These are phyloP conservation scores for Pelagia noctiluca DNA, from an alignment of 30 jellyfish, hydroid and myxozoan genomes.

Conservation along the genomic window DNA sequence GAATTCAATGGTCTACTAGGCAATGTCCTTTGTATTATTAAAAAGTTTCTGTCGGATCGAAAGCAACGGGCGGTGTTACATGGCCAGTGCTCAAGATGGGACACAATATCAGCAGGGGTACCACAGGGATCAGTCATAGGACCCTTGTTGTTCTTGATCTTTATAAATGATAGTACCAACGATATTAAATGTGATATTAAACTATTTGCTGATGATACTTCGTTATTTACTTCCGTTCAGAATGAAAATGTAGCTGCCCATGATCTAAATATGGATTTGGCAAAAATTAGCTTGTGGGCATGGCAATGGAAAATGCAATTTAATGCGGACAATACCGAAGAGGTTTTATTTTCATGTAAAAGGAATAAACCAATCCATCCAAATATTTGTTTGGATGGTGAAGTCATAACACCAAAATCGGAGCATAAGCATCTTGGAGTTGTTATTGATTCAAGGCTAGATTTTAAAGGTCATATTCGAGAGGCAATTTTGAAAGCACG, in stretches of 20 bases:
- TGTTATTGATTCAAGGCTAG: too few relatives aligned
- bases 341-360: too few relatives aligned
- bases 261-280: slow-evolving; percentile 48
- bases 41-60: slow-evolving; percentile 49
- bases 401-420: too few relatives aligned
- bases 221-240: slow-evolving; percentile 34
- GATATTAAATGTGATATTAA: slow-evolving; percentile 38
- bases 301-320: too few relatives aligned
- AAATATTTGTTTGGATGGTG: too few relatives aligned
- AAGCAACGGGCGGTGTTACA: slow-evolving; percentile 59
- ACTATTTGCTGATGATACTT: slow-evolving; percentile 54
- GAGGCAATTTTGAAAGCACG: too few relatives aligned
- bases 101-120: slow-evolving; percentile 44
- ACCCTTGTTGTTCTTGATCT: slow-evolving; percentile 48
- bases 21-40: slow-evolving; percentile 40
- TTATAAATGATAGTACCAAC: slow-evolving; percentile 28
- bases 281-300: slow-evolving; percentile 21
- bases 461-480: too few relatives aligned
- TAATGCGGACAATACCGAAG: too few relatives aligned
- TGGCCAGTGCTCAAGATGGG: slow-evolving; percentile 52
- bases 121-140: slow-evolving; percentile 64
- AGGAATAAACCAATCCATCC: too few relatives aligned
- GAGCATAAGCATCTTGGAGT: too few relatives aligned
- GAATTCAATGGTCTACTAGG: slow-evolving; percentile 44
- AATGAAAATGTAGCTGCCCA: slow-evolving; percentile 46